These are phyloP conservation scores for Arnoldichthys spilopterus DNA, from an alignment of 2,797 vertebrate genomes.

Conservation along the genomic window DNA sequence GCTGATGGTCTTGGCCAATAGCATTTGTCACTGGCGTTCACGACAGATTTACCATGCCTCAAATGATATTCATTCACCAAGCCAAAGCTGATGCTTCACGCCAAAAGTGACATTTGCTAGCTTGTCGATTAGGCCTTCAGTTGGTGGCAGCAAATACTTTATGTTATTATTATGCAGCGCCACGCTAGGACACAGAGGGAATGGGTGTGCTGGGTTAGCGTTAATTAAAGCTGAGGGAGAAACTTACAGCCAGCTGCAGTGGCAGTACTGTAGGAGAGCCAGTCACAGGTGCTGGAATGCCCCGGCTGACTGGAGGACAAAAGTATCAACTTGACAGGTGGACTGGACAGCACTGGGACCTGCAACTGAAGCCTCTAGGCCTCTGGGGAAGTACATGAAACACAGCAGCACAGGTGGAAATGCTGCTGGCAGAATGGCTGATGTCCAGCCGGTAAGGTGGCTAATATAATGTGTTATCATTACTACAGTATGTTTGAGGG, in stretches of 20 bases:
- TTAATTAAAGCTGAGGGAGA: conserved; percentile 72
- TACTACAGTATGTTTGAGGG: background rate
- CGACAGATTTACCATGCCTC: conserved; percentile 9
- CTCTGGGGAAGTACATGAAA: conserved; percentile 58
- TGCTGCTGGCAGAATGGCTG: conserved; percentile 57
- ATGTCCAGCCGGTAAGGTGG: conserved; percentile 29
- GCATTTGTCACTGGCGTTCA: conserved; percentile 32
- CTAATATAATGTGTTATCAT: background rate
- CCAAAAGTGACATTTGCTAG: conserved; percentile 44
- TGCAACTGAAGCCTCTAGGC: conserved; percentile 69
- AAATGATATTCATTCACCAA: conserved; percentile 22
- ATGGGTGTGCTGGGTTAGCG: conserved; percentile 64
- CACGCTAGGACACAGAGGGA: conserved; percentile 47
- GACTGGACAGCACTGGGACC: conserved; percentile 64
- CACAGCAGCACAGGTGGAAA: conserved; percentile 68
- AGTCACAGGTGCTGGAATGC: conserved; percentile 69
- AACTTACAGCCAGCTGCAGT: conserved; percentile 72
- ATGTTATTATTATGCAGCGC: conserved; percentile 50
- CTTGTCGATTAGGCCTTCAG: conserved; percentile 31
- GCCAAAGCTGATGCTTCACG: conserved; percentile 9
- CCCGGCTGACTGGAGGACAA: conserved; percentile 49
- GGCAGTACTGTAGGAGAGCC: conserved; percentile 65
- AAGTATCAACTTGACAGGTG: conserved; percentile 74
- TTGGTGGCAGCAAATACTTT: conserved; percentile 38
- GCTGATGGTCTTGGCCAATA: conserved; percentile 5